Base-by-base conservation (phyloP, 2,888 invertebrate species). In the Xestia c-nigrum region DNA sequence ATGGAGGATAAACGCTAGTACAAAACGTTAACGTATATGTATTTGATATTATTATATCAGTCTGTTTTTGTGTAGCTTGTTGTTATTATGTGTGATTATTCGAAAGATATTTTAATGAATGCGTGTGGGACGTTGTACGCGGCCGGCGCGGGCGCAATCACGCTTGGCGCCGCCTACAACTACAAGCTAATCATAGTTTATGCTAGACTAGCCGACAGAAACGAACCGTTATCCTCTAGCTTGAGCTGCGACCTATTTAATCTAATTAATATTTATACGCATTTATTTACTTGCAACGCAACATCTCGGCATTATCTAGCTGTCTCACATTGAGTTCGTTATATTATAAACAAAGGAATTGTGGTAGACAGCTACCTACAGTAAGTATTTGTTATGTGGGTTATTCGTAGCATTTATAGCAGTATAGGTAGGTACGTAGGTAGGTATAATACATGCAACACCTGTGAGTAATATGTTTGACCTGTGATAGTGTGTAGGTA, bases 131-230 rank as follows among this genome's bases (percentile, higher is more conserved):
- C 74, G 86, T 70, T 67, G 74, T 59, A 70, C 73, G 76, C 70
- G 69, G 67, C 65, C 79, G 72, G 77, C 77, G 67, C 83, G 66
- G 71, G 71, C 71, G 87, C 81, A 84, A 85, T 87, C 85, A 84
- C 74, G 87, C 76, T 84, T 78, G 72, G 86, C 87, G 86, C 88
- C 88, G 88, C 88, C 88, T 86, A 88, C 88, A 78, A 80, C 77
- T 70, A 69, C 85, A 70, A 73, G 79, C 85, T 88, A 88, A 87
- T 87, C 88, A 86, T 86, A 88, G 85, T 85, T 87, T 87, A 88
- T 87, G 87, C 77, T 84, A 83, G 78, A 86, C 78, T 80, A 79
- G 81, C 73, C 74, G 81, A 70, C 75, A 82, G 75, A 81, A 81
- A 77, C 77, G 65, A 84, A 87, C 87, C 84, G 87, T 87, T 87